Percentiles rank a stretch among this genome's conserved stretches.
Evolutionary conservation across 2,888 invertebrate species (phyloP).

Genomic region (Tanypteryx hageni): DNA sequence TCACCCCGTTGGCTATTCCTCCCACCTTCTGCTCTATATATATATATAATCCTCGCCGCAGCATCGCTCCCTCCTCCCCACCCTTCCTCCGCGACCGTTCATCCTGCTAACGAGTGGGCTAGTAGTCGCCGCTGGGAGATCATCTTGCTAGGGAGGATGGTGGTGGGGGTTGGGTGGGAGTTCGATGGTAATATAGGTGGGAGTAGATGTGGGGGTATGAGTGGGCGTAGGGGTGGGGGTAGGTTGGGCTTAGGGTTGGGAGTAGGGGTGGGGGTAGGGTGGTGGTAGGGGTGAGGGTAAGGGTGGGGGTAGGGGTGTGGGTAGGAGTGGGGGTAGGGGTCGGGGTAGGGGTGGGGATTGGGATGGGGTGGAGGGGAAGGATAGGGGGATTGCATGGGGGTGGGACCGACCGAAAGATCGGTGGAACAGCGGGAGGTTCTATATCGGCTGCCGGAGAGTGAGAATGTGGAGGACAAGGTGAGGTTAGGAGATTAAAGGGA

Average conservation of each 20-base stretch:
- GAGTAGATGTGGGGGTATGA: too few relatives aligned
- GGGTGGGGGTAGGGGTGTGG: too few relatives aligned
- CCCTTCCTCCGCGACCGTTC: background rate
- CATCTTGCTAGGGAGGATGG: background rate
- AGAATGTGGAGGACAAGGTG: background rate
- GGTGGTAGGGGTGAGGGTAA: background rate
- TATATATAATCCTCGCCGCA: background rate
- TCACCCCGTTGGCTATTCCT: background rate
- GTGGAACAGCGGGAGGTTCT: too few relatives aligned
- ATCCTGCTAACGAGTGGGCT: slow-evolving; percentile 35
- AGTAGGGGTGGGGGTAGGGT: background rate
- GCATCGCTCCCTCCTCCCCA: background rate
- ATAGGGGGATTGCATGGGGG: background rate
- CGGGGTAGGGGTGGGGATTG: background rate
- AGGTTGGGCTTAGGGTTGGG: too few relatives aligned
- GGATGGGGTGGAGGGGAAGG: background rate
- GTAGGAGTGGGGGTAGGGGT: background rate
- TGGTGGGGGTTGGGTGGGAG: too few relatives aligned
- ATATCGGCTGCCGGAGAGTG: too few relatives aligned
- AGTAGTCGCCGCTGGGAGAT: background rate
- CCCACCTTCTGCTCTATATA: too few relatives aligned
- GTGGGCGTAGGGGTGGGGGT: too few relatives aligned
- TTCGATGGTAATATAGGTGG: too few relatives aligned
- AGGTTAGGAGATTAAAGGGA: background rate
- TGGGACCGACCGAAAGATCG: background rate